Conservation (phyloP, 2,797 vertebrate genomes). For the Smutsia temminckii region DNA sequence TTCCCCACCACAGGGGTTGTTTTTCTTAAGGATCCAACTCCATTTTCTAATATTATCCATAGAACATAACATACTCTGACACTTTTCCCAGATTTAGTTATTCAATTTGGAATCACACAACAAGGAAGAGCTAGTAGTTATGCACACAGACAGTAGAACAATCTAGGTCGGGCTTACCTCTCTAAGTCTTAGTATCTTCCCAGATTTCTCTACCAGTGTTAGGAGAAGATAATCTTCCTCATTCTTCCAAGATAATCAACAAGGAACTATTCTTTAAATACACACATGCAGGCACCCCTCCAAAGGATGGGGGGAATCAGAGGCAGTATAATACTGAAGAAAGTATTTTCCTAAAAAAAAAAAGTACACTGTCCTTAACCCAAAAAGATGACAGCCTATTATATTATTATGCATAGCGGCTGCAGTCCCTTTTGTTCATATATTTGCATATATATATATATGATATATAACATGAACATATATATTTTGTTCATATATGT, state of each 20-base stretch:
- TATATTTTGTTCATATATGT: background rate
- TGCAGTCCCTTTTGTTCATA: background rate
- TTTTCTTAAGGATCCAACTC: background rate
- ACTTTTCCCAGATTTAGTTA: background rate
- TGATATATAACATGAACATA: too few relatives aligned
- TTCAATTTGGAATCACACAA: background rate
- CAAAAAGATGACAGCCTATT: background rate
- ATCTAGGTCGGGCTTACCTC: background rate
- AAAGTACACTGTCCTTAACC: background rate
- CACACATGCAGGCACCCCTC: background rate
- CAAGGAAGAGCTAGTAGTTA: background rate
- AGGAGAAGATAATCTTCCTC: background rate
- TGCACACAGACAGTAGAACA: background rate
- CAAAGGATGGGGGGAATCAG: background rate
- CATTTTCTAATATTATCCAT: background rate
- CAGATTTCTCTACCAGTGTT: background rate
- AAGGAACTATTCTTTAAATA: background rate
- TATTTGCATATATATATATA: background rate
- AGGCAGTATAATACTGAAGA: background rate
- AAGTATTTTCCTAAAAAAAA: background rate
- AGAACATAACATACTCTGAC: background rate
- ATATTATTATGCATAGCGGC: background rate
- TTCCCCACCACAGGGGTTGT: background rate
- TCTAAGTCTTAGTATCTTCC: background rate
- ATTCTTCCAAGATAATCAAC: constrained; percentile 9